Evolutionary conservation across 1,140 invertebrate species (phyloP), one percentile per base, ranked within the genome.

Genomic region (Choristoneura fumiferana): DNA sequence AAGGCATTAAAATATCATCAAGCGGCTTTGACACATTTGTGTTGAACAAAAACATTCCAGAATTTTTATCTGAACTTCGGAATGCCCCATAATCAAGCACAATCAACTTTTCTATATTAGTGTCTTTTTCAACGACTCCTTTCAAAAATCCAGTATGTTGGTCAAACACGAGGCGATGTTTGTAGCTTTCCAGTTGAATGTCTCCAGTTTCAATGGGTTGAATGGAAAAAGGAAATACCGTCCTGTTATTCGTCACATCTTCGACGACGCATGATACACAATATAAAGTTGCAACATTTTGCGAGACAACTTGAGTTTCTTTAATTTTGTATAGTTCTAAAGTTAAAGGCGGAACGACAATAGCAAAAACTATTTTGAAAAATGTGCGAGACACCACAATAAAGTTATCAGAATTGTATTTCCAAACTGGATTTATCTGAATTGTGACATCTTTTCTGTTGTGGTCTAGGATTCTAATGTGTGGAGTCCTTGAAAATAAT

Each of bases 341-440:
- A 4, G 94, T 91, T n/a, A 96, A 73, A 0, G 94, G 93, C 5
- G 93, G 92, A 0, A 96, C 69, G 13, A 92, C 91, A 0, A 93
- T 93, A 0, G 94, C 83, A 78, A 96, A 96, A 1, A 93, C 69
- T 0, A 96, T 71, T 67, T 95, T 92, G 78, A 92, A 96, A 49
- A 92, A 89, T 37, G 91, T 91, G 12, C 90, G 90, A 0, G 91
- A 91, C 65, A 94, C 92, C 59, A 76, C 89, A 71, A 89, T 65
- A 43, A 76, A 63, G 60, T 87, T 73, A 49, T 78, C 67, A 4
- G 54, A 59, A 34, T 59, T 76, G 36, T 84, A 84, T 63, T 94
- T 94, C 93, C 94, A 95, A 12, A 95, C 90, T 0, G 95, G 95
- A 65, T 94, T 94, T 9, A 96, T 91, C 79, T 96, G 95, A 59